Percentiles rank a stretch among this genome's conserved stretches.
These are phyloP conservation scores for Danaus melanippus DNA, from an alignment of 1,140 invertebrate genomes.

Conservation along the genomic window DNA sequence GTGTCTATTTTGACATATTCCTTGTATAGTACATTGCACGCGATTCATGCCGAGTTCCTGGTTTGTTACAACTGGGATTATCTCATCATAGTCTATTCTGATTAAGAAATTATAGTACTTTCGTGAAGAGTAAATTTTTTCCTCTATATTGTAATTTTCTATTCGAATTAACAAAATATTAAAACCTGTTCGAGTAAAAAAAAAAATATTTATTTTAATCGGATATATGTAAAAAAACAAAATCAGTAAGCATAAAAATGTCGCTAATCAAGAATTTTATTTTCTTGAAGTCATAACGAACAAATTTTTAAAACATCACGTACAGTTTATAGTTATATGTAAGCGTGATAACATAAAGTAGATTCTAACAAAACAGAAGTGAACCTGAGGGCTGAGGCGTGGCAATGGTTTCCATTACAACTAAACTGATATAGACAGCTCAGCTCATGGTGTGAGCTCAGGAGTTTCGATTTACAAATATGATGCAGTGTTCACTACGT, in stretches of 20 bases:
- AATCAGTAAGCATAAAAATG: background rate
- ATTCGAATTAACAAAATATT: too few relatives aligned
- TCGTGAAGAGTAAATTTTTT: too few relatives aligned
- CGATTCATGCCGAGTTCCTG: conserved; percentile 21
- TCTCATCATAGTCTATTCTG: too few relatives aligned
- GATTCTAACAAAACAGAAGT: background rate
- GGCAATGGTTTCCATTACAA: conserved; percentile 44
- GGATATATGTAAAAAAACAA: too few relatives aligned
- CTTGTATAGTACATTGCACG: conserved; percentile 35
- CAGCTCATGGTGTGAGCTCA: conserved; percentile 37
- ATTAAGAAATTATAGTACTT: too few relatives aligned
- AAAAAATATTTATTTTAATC: background rate
- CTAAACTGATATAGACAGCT: conserved; percentile 52
- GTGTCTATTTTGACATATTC: conserved; percentile 41
- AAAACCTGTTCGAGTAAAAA: too few relatives aligned
- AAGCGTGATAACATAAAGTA: too few relatives aligned
- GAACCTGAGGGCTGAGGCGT: conserved; percentile 37
- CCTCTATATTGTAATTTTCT: too few relatives aligned
- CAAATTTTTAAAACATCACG: too few relatives aligned
- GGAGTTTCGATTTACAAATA: conserved; percentile 12
- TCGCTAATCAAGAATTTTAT: too few relatives aligned
- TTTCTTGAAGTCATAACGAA: too few relatives aligned
- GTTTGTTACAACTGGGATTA: conserved; percentile 6
- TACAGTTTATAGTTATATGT: too few relatives aligned
- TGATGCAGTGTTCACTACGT: conserved; percentile 1